Conservation (phyloP, 2,888 invertebrate genomes). For the Coleophora flavipennella region DNA sequence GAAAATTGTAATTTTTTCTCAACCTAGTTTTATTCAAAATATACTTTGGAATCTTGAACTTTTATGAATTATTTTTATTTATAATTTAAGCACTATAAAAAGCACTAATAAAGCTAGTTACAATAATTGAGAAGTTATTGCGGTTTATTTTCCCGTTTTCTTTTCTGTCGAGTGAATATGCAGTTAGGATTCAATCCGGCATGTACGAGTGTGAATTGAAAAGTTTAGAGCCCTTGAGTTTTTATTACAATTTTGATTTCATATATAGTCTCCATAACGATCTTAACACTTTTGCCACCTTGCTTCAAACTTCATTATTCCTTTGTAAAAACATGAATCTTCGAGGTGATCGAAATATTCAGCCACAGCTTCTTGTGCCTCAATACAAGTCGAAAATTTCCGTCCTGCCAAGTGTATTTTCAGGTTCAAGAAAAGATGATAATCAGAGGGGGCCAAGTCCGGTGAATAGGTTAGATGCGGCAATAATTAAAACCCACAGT, state of each 20-base stretch:
- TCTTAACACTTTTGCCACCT: constrained; percentile 7
- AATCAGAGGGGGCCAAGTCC: background rate
- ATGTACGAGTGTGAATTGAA: background rate
- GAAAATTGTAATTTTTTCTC: too few species aligned
- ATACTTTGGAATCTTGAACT: too few species aligned
- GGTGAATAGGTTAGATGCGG: constrained; percentile 4
- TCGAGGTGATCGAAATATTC: constrained; percentile 1
- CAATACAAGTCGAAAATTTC: background rate
- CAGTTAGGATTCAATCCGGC: too few species aligned
- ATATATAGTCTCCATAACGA: constrained; percentile 6
- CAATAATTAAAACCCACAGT: constrained; percentile 6
- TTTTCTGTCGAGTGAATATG: too few species aligned
- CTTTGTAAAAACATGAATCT: constrained; percentile 2
- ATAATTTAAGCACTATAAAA: too few species aligned
- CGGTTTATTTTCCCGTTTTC: too few species aligned
- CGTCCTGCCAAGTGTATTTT: background rate
- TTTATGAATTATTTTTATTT: too few species aligned
- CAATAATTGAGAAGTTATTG: too few species aligned
- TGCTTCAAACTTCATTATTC: constrained; percentile 3
- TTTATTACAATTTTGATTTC: constrained; percentile 6
- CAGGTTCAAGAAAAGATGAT: background rate
- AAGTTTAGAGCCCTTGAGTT: background rate
- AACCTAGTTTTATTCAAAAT: too few species aligned
- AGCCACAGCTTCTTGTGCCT: too few species aligned
- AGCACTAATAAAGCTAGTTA: too few species aligned